Percentiles rank a stretch among this genome's conserved stretches.
Evolutionary conservation across 2,113 vertebrate species (phyloP).

Genomic region (Rhombomys opimus): DNA sequence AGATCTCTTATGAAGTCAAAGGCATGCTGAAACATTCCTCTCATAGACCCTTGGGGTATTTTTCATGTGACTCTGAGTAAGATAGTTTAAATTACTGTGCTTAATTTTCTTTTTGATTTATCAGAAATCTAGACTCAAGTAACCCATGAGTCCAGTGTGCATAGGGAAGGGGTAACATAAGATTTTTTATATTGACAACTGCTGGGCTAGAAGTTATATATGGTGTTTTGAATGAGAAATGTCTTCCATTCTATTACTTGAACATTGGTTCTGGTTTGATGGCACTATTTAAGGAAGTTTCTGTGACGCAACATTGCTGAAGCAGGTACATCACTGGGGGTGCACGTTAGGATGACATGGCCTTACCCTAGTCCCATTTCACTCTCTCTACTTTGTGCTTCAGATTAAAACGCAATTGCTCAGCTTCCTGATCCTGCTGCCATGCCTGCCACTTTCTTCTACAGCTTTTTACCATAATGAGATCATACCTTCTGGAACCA

Average conservation of each 20-base stretch:
- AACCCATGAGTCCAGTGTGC: not conserved
- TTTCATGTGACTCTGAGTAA: not conserved
- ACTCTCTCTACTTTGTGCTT: not conserved
- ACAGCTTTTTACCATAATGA: not conserved
- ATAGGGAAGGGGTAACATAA: not conserved
- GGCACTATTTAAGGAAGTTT: not conserved
- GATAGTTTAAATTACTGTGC: not conserved
- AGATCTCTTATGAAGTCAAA: not conserved
- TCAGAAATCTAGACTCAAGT: not conserved
- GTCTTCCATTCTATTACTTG: not conserved
- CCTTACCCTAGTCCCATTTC: not conserved
- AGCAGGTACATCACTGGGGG: not conserved
- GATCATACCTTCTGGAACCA: not conserved
- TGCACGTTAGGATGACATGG: not conserved
- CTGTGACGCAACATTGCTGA: not conserved
- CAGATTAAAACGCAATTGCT: not conserved
- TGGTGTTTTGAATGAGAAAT: not conserved
- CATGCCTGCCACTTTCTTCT: not conserved
- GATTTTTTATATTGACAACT: not conserved
- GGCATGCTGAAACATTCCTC: accelerated
- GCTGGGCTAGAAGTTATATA: not conserved
- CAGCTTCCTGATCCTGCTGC: not conserved
- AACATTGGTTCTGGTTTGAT: not conserved
- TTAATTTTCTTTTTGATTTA: not conserved
- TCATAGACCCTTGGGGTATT: not conserved